Evolutionary conservation across 2,113 vertebrate species (phyloP), one percentile per base, ranked within the genome.

Genomic region (Oreochromis niloticus): DNA sequence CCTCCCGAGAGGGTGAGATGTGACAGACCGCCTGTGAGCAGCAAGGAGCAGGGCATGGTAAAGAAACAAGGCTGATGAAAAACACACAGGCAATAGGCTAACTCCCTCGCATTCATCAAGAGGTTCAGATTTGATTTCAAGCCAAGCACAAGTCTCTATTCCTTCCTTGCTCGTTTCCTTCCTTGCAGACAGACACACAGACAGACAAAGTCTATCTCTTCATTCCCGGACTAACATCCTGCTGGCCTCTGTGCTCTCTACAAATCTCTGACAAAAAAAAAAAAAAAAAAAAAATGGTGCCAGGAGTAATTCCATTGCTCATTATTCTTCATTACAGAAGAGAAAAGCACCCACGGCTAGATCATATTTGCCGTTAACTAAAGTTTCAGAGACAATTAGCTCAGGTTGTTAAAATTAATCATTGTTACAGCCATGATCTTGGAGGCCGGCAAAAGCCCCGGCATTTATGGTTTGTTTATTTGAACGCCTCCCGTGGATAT

Each of bases 361-460:
- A 95, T 95, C 93, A 93, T 94, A 95, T 94, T 95, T 94, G 93
- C 94, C 84, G 93, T 95, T 96, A 96, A 95, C 93, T 94, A 95
- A 96, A 95, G 94, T 96, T 95, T 95, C 78, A 57, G 86, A 95
- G 93, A 95, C 94, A 96, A 96, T 96, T 96, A 95, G 92, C 91
- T 79, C 86, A 87, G 91, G 93, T 94, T 95, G 94, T 96, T 95
- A 96, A 96, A 95, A 96, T 95, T 91, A 96, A 96, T 96, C 94
- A 94, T 91, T 88, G 94, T 94, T 95, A 93, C 83, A 80, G 90
- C 90, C 54, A 61, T 93, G 87, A 94, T 94, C 95, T 93, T 46
- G 17, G 57, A 88, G 92, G 91, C 92, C 86, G 79, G 94, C 90
- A 83, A 87, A 90, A 91, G 87, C 92, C 68, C 46, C 50, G 19